Conservation (phyloP, 2,888 invertebrate genomes). For the Shargacucullia verbasci region DNA sequence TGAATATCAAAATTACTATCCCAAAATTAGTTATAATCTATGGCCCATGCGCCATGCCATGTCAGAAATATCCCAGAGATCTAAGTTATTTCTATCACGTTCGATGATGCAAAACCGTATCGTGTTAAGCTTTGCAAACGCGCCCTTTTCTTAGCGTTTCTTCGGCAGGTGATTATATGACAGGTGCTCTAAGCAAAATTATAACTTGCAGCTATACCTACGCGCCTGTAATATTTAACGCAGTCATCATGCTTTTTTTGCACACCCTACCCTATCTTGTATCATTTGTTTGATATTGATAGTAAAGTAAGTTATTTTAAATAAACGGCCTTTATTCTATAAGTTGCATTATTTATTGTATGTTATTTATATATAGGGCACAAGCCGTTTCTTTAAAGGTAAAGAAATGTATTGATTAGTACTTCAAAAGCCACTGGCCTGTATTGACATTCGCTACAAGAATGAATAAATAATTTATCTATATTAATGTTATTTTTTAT, state of each 20-base stretch:
- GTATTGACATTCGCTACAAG: too few species aligned
- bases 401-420: too few species aligned
- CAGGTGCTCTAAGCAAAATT: slow-evolving; percentile 79
- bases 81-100: not conserved
- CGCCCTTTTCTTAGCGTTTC: slow-evolving; percentile 64
- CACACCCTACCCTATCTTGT: slow-evolving; percentile 31
- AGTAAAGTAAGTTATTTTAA: slow-evolving; percentile 19
- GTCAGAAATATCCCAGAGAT: too few species aligned
- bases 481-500: too few species aligned
- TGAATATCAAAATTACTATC: too few species aligned
- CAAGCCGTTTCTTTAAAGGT: too few species aligned
- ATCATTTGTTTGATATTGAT: slow-evolving; percentile 42
- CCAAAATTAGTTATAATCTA: too few species aligned
- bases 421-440: too few species aligned
- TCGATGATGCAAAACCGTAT: not conserved
- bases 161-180: slow-evolving; percentile 80
- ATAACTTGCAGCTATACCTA: slow-evolving; percentile 70
- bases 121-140: slow-evolving; percentile 41
- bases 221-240: slow-evolving; percentile 57
- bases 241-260: slow-evolving; percentile 50
- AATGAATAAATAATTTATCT: too few species aligned
- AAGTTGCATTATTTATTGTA: not conserved
- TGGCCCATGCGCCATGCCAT: too few species aligned
- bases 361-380: too few species aligned
- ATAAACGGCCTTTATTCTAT: slow-evolving; percentile 5